phyloP scores from a whole-genome alignment of 2,888 invertebrate genomes.

The Alsophila aescularia region DNA sequence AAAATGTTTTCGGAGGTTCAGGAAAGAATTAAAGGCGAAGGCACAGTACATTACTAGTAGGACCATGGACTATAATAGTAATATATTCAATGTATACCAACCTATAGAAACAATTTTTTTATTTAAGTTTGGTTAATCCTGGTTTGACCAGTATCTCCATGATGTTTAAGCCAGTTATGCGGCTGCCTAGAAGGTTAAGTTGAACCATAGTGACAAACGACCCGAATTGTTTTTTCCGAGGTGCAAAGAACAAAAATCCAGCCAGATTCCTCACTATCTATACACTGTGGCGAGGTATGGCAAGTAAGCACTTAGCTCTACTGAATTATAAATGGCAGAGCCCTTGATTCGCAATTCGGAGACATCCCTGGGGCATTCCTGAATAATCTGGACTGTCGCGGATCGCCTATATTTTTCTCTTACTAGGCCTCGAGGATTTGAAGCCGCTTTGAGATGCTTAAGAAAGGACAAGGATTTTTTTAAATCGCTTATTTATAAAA shows the following conservation, averaged over 20 bases:
- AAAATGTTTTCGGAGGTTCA: slow-evolving; percentile 21
- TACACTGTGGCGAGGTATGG: slow-evolving; percentile 23
- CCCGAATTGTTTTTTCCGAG: too few species aligned
- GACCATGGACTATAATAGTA: background rate
- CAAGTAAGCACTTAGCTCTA: slow-evolving; percentile 41
- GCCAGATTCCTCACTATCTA: background rate
- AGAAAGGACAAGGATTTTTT: slow-evolving; percentile 5
- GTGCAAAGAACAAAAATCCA: background rate
- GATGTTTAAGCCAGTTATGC: too few species aligned
- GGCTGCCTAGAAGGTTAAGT: too few species aligned
- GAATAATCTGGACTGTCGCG: slow-evolving; percentile 34
- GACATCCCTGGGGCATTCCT: slow-evolving; percentile 32
- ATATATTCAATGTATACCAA: too few species aligned
- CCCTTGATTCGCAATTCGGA: slow-evolving; percentile 44
- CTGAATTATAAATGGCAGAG: slow-evolving; percentile 53
- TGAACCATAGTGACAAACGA: too few species aligned
- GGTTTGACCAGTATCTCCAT: too few species aligned
- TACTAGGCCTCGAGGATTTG: slow-evolving; percentile 19
- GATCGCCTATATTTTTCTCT: slow-evolving; percentile 27
- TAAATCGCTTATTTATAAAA: slow-evolving; percentile 15
- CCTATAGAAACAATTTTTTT: too few species aligned
- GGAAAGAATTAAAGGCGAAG: slow-evolving; percentile 5
- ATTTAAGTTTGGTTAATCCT: too few species aligned
- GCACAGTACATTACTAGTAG: slow-evolving; percentile 2
- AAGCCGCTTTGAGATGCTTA: slow-evolving; percentile 1